These are phyloP conservation scores for Casuarius casuarius DNA, from an alignment of 2,113 vertebrate species.

Conservation along the genomic window DNA sequence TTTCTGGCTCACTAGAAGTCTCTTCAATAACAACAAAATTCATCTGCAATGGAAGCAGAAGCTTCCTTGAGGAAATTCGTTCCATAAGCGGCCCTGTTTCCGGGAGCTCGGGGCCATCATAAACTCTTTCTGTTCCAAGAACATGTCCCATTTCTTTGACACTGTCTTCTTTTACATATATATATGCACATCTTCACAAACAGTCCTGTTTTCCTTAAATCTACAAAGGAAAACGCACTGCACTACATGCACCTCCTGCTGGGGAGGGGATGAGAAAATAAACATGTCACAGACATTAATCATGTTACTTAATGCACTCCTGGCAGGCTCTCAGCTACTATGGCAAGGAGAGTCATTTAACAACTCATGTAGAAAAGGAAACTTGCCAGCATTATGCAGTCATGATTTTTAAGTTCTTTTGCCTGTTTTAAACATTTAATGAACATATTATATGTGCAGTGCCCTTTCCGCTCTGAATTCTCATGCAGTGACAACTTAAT, in stretches of 20 bases:
- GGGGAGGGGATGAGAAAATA: constrained; percentile 42
- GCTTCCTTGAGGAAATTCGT: not conserved
- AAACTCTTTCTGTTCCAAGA: not conserved
- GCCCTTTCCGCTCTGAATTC: not conserved
- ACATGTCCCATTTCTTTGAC: not conserved
- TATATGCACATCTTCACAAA: not conserved
- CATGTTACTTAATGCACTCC: constrained; percentile 19
- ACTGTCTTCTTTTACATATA: not conserved
- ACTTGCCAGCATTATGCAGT: constrained; percentile 15
- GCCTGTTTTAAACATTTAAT: not conserved
- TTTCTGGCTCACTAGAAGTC: not conserved
- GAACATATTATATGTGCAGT: not conserved
- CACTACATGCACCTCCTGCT: constrained; percentile 39
- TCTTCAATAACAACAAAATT: not conserved
- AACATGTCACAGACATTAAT: constrained; percentile 60
- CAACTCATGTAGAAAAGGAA: constrained; percentile 19
- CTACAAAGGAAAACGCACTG: not conserved
- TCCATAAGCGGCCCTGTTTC: not conserved
- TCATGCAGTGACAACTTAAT: not conserved
- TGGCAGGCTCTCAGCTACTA: constrained; percentile 29
- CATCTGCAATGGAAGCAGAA: not conserved
- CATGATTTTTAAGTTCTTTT: not conserved
- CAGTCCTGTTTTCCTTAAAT: not conserved
- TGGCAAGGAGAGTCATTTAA: constrained; percentile 21
- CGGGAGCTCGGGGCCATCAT: not conserved